Conservation (phyloP, 2,888 invertebrate species). For the Melitaea athalia region DNA sequence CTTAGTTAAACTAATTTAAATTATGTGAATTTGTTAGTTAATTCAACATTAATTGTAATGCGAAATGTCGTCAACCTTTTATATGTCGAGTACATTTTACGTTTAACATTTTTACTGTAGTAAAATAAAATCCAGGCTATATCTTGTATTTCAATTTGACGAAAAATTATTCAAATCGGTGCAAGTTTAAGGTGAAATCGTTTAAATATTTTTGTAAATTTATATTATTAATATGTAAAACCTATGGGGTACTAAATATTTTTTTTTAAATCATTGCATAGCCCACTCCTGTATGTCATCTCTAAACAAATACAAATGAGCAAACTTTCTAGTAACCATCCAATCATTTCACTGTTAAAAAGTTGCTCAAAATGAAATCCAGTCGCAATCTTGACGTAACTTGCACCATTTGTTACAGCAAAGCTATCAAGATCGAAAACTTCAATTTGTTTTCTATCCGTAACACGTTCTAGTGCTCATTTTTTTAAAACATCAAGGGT, state of each 20-base stretch:
- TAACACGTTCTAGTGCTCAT: constrained; percentile 29
- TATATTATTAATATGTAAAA: too few species aligned
- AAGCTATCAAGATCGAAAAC: constrained; percentile 51
- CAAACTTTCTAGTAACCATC: constrained; percentile 16
- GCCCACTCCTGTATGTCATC: neutral
- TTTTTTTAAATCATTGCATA: neutral
- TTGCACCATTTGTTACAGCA: constrained; percentile 56
- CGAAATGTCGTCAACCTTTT: neutral
- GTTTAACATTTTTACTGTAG: neutral
- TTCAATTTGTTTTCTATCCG: constrained; percentile 40
- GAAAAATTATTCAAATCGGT: constrained; percentile 2
- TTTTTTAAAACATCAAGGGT: constrained; percentile 19
- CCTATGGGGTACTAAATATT: neutral
- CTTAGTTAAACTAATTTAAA: neutral
- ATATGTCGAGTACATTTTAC: neutral
- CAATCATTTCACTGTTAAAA: constrained; percentile 34
- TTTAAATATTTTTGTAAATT: neutral
- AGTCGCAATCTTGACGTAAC: constrained; percentile 53
- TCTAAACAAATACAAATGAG: neutral
- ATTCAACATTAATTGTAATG: constrained; percentile 5
- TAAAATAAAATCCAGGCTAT: neutral
- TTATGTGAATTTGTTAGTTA: neutral
- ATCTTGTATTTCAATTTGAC: neutral
- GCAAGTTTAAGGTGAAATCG: neutral
- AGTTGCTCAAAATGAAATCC: constrained; percentile 54